These are phyloP conservation scores for Coenonympha arcania DNA, from an alignment of 2,888 invertebrate genomes.

Conservation along the genomic window DNA sequence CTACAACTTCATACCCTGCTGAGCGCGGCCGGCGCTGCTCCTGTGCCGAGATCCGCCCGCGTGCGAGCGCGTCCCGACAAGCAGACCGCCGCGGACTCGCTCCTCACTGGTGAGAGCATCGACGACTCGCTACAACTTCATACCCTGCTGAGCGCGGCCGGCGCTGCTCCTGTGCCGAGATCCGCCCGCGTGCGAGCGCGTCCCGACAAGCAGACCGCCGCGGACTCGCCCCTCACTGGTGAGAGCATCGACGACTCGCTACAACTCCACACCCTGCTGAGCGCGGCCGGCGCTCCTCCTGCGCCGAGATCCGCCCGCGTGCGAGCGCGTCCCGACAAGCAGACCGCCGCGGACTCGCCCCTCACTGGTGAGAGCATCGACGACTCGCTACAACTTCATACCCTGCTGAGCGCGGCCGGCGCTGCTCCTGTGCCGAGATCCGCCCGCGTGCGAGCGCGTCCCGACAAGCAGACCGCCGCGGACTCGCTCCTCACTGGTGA, in stretches of 20 bases:
- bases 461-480: constrained; percentile 42
- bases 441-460: constrained; percentile 32
- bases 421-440: constrained; percentile 36
- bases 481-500: constrained; percentile 45
- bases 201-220: constrained; percentile 37
- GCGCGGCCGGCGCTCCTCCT: constrained; percentile 40
- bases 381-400: constrained; percentile 58
- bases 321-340: constrained; percentile 37
- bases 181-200: constrained; percentile 32
- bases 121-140: constrained; percentile 57
- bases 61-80: constrained; percentile 36
- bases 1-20: constrained; percentile 61
- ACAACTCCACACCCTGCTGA: constrained; percentile 60
- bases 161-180: constrained; percentile 36
- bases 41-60: constrained; percentile 36
- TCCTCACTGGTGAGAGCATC: constrained; percentile 41
- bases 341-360: constrained; percentile 40
- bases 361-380: constrained; percentile 41
- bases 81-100: constrained; percentile 39
- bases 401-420: constrained; percentile 51
- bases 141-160: constrained; percentile 53
- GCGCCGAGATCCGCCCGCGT: constrained; percentile 32
- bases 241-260: constrained; percentile 39
- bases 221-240: constrained; percentile 49
- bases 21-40: constrained; percentile 39